Evolutionary conservation across 2,888 invertebrate species (phyloP).

Genomic region (Acronicta leporina): DNA sequence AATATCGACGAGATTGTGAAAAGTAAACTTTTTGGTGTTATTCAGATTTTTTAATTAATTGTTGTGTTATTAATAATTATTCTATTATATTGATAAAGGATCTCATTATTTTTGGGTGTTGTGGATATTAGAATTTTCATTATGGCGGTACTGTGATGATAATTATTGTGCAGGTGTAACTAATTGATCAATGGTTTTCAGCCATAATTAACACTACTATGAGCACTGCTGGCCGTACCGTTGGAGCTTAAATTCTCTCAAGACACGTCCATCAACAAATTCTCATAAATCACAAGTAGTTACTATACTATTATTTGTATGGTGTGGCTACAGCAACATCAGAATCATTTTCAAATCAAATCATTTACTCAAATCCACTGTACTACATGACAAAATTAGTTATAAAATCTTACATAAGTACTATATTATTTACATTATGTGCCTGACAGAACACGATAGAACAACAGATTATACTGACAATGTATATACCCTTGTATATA

Average conservation of each 20-base stretch:
- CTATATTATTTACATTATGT: no score
- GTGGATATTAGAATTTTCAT: neutral
- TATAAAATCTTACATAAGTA: no score
- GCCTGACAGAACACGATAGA: no score
- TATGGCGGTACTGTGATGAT: neutral
- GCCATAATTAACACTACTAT: neutral
- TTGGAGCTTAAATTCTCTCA: neutral
- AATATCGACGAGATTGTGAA: constrained; percentile 45
- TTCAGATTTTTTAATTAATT: constrained; percentile 24
- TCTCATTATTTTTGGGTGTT: constrained; percentile 19
- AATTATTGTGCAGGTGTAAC: neutral
- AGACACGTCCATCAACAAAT: neutral
- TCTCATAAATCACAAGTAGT: neutral
- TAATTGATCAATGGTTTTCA: neutral
- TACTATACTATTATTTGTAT: neutral
- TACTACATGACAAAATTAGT: no score
- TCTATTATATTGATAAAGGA: constrained; percentile 28
- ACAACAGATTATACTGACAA: no score
- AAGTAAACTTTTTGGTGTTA: constrained; percentile 14
- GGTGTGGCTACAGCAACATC: no score
- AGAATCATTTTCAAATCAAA: no score
- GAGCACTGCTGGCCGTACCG: neutral
- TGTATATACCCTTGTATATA: no score
- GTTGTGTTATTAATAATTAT: constrained; percentile 29
- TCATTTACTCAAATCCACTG: no score